Conservation (phyloP, 2,888 invertebrate species). For the Drosophila pegasa region DNA sequence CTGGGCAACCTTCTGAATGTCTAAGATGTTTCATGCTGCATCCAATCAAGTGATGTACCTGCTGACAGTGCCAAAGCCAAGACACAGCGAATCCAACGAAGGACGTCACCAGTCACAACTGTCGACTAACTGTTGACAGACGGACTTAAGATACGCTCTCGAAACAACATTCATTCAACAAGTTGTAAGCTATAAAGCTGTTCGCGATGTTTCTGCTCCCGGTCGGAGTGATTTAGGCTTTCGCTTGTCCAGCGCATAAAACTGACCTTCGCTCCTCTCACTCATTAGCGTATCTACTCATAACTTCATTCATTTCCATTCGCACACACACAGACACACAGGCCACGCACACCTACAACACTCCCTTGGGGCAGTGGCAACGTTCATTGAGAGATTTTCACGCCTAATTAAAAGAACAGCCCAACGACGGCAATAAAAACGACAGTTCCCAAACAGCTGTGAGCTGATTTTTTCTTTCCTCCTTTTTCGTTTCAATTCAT, state of each 20-base stretch:
- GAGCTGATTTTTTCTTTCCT: slow-evolving; percentile 12
- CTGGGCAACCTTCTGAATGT: background rate
- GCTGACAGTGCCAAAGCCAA: background rate
- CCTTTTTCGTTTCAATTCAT: slow-evolving; percentile 15
- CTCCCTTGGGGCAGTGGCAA: slow-evolving; percentile 26
- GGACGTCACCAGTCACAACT: slow-evolving; percentile 23
- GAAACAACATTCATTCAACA: slow-evolving; percentile 48
- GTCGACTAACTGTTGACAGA: slow-evolving; percentile 19
- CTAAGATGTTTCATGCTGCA: background rate
- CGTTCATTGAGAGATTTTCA: slow-evolving; percentile 65
- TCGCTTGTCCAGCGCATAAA: slow-evolving; percentile 18
- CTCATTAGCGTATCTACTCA: slow-evolving; percentile 49
- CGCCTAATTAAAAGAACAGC: slow-evolving; percentile 74
- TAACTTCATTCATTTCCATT: slow-evolving; percentile 25
- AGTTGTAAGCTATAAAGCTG: slow-evolving; percentile 30
- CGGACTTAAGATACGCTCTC: slow-evolving; percentile 9
- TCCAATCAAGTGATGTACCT: background rate
- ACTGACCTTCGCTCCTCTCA: slow-evolving; percentile 48
- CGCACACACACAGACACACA: slow-evolving; percentile 30
- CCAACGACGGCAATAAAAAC: slow-evolving; percentile 37
- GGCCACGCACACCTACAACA: slow-evolving; percentile 34
- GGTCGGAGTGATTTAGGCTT: slow-evolving; percentile 2
- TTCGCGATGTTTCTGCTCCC: slow-evolving; percentile 17
- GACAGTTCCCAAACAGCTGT: slow-evolving; percentile 46
- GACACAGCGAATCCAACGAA: slow-evolving; percentile 13